Percentiles rank a stretch among this genome's conserved stretches.
phyloP scores from a whole-genome alignment of 2,797 vertebrate genomes.

The Sebastes iracundus region DNA sequence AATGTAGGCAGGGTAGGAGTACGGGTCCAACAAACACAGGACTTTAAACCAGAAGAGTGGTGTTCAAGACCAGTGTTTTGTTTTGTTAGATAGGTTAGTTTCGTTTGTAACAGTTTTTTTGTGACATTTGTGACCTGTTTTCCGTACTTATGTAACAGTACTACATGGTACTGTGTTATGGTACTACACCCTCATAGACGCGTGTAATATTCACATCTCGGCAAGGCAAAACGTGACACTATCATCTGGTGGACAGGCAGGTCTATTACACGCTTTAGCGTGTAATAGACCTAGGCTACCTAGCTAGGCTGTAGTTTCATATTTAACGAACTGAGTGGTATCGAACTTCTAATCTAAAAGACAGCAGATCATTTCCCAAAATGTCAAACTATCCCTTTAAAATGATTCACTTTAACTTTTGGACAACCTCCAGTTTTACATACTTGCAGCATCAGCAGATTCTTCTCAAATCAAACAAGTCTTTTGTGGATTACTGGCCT shows the following conservation, averaged over 20 bases:
- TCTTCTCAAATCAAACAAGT: neutral
- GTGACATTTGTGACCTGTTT: too few species aligned
- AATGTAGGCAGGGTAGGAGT: too few species aligned
- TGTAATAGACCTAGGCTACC: too few species aligned
- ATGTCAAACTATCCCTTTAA: neutral
- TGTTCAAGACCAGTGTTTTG: too few species aligned
- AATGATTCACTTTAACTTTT: neutral
- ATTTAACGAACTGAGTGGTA: neutral
- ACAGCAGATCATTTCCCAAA: neutral
- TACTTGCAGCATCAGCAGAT: neutral
- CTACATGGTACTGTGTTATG: too few species aligned
- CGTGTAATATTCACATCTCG: neutral
- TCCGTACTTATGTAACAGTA: too few species aligned
- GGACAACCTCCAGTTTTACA: neutral
- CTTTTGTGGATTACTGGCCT: constrained; percentile 29
- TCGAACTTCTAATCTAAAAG: neutral
- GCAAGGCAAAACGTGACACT: neutral
- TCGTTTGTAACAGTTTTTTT: too few species aligned
- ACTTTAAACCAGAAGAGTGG: too few species aligned
- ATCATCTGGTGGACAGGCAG: neutral
- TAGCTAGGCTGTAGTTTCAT: neutral
- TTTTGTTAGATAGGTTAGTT: too few species aligned
- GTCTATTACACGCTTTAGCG: neutral
- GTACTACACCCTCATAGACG: neutral
- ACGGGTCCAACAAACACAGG: too few species aligned